These are phyloP conservation scores for Chionoecetes opilio DNA, from an alignment of 1,140 invertebrate species.

Conservation along the genomic window DNA sequence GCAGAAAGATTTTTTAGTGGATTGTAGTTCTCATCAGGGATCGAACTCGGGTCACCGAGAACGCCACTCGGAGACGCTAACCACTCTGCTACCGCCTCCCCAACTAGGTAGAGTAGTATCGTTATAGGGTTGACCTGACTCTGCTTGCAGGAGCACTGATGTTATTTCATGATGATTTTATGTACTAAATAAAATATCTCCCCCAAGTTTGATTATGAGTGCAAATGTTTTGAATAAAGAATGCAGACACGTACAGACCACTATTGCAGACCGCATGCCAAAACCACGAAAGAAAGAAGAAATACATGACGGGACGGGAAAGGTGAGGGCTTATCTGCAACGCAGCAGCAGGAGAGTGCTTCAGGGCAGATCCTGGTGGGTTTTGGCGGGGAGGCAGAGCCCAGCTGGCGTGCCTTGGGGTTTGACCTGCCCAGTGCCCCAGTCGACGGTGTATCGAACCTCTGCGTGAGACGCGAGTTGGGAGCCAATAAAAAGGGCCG, in stretches of 20 bases:
- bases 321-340: background rate
- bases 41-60: too few relatives aligned
- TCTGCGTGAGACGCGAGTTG: background rate
- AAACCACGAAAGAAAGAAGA: background rate
- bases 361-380: background rate
- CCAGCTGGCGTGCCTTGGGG: background rate
- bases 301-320: background rate
- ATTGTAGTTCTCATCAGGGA: too few relatives aligned
- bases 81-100: too few relatives aligned
- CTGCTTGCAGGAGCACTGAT: background rate
- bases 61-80: too few relatives aligned
- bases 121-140: background rate
- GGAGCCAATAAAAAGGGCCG: background rate
- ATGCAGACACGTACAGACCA: background rate
- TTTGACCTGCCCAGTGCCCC: background rate
- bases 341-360: background rate
- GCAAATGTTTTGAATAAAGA: background rate
- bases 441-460: background rate
- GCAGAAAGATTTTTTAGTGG: too few relatives aligned
- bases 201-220: background rate
- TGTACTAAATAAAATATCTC: background rate
- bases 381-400: background rate
- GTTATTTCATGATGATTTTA: background rate
- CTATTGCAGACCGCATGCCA: background rate
- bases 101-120: too few relatives aligned